These are phyloP conservation scores for Caenorhabditis sulstoni DNA, from an alignment of 2,888 invertebrate species.

Conservation along the genomic window DNA sequence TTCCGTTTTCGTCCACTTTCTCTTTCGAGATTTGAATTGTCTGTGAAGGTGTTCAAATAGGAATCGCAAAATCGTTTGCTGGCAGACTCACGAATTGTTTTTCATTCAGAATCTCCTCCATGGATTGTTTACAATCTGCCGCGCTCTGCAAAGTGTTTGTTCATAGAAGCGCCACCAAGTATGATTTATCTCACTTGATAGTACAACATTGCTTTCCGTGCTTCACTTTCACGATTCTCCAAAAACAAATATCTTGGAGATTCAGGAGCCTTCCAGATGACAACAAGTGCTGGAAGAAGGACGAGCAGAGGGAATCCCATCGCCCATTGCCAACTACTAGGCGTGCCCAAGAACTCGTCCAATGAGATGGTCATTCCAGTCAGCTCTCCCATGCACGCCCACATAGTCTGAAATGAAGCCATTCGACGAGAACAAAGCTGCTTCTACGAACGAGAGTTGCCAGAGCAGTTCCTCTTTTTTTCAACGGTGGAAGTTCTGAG, in stretches of 20 bases:
- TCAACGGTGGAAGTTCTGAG: conserved; percentile 72
- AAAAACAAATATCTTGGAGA: conserved; percentile 74
- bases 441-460: conserved; percentile 72
- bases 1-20: conserved; percentile 59
- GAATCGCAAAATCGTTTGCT: neutral
- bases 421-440: neutral
- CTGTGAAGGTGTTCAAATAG: conserved; percentile 34
- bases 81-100: conserved; percentile 49
- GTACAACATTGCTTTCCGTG: conserved; percentile 67
- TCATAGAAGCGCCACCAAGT: neutral
- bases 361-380: conserved; percentile 73
- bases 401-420: conserved; percentile 72
- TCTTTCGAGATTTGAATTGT: conserved; percentile 46
- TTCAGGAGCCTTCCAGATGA: conserved; percentile 71
- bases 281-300: conserved; percentile 66
- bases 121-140: conserved; percentile 56
- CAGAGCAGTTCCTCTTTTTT: conserved; percentile 70
- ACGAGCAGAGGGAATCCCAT: conserved; percentile 71
- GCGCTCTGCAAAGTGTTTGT: conserved; percentile 40
- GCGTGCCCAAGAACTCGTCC: conserved; percentile 68
- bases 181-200: conserved; percentile 62
- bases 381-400: conserved; percentile 77
- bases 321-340: conserved; percentile 70
- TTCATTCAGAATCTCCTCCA: conserved; percentile 59
- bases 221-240: conserved; percentile 64